Percentiles rank a stretch among this genome's conserved stretches.
Conservation (phyloP, 1,140 invertebrate species). For the Portunus trituberculatus region DNA sequence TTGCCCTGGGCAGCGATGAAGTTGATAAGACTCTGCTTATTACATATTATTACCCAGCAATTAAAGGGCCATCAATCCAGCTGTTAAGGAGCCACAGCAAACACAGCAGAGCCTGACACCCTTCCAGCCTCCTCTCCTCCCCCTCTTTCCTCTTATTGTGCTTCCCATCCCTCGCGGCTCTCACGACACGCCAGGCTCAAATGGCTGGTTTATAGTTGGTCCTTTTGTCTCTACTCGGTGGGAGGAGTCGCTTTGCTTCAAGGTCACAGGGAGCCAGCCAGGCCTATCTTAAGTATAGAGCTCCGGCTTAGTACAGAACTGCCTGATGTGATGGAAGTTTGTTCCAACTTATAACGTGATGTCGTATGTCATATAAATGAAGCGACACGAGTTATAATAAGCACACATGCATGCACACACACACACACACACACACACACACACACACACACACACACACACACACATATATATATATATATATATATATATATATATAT, state of each 20-base stretch:
- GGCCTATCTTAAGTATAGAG: not conserved
- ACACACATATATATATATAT: not conserved
- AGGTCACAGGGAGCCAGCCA: too few species aligned
- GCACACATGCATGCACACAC: not conserved
- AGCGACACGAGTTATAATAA: too few species aligned
- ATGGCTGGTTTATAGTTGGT: not conserved
- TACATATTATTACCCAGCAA: slow-evolving; percentile 64
- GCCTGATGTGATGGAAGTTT: too few species aligned
- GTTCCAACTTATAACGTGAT: too few species aligned
- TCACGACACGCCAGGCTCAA: too few species aligned
- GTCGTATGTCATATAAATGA: too few species aligned
- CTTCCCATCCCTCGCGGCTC: not conserved
- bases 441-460: not conserved
- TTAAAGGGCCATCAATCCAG: slow-evolving; percentile 62
- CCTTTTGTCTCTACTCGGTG: not conserved
- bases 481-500: slow-evolving; percentile 5
- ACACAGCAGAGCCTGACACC: not conserved
- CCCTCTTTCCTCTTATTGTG: not conserved
- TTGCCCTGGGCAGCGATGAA: slow-evolving; percentile 15
- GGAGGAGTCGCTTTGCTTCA: too few species aligned
- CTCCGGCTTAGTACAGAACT: too few species aligned
- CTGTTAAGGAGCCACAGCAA: slow-evolving; percentile 38
- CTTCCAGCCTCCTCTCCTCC: not conserved
- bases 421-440: slow-evolving; percentile 16
- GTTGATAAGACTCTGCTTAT: slow-evolving; percentile 39